Evolutionary conservation across 2,888 invertebrate genomes (phyloP).

Genomic region (Myathropa florea): DNA sequence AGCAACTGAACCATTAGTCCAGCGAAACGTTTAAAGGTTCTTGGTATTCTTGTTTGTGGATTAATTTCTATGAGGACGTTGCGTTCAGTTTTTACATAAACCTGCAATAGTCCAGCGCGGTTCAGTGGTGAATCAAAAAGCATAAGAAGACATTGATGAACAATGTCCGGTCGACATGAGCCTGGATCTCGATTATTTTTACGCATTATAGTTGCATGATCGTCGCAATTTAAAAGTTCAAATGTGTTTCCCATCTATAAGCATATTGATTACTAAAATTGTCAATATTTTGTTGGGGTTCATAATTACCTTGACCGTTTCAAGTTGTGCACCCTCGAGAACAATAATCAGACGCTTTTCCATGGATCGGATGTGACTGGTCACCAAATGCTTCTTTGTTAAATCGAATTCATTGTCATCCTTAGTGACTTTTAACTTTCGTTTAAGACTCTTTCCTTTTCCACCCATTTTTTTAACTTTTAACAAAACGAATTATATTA

Average conservation of each 20-base stretch:
- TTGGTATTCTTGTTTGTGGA: conserved; percentile 97
- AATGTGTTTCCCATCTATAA: conserved; percentile 91
- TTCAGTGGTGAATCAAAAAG: conserved; percentile 98
- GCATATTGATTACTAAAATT: too few species aligned
- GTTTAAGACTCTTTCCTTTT: conserved; percentile 77
- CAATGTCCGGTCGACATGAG: conserved; percentile 96
- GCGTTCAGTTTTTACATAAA: conserved; percentile 94
- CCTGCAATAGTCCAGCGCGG: conserved; percentile 96
- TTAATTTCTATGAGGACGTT: conserved; percentile 97
- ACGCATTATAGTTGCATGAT: conserved; percentile 91
- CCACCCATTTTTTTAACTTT: conserved; percentile 74
- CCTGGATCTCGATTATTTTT: conserved; percentile 94
- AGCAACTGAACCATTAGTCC: conserved; percentile 98
- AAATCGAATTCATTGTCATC: conserved; percentile 91
- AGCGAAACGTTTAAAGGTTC: conserved; percentile 98
- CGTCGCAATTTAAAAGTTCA: conserved; percentile 96
- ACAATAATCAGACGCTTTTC: conserved; percentile 96
- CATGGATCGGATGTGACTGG: conserved; percentile 89
- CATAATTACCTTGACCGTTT: conserved; percentile 93
- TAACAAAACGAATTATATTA: background rate
- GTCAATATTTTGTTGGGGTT: too few species aligned
- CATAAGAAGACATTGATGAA: conserved; percentile 98
- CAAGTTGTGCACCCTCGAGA: conserved; percentile 95
- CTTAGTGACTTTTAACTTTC: conserved; percentile 76
- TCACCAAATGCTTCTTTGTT: conserved; percentile 88